Evolutionary conservation across 2,797 vertebrate genomes (phyloP).

Genomic region (Gila robusta): DNA sequence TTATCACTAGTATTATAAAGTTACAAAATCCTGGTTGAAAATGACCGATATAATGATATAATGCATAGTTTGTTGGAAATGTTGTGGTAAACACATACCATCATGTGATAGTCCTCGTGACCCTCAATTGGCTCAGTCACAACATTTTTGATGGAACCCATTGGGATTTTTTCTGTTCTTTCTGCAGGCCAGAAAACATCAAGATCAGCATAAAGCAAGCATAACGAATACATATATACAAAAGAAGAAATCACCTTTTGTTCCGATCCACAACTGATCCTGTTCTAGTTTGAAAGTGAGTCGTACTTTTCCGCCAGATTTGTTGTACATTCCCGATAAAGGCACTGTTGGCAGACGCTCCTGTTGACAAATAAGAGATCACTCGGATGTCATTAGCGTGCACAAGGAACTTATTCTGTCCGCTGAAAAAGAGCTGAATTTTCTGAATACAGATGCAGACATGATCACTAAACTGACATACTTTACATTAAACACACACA

Average conservation of each 20-base stretch:
- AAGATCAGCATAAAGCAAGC: neutral
- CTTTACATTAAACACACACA: neutral
- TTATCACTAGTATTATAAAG: neutral
- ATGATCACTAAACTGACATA: neutral
- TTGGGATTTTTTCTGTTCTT: conserved; percentile 98
- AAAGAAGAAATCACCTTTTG: conserved; percentile 87
- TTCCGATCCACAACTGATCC: conserved; percentile 99
- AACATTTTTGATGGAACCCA: conserved; percentile 99
- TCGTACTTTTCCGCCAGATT: conserved; percentile 97
- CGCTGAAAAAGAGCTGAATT: neutral
- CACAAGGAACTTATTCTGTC: conserved; percentile 50
- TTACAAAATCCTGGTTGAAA: neutral
- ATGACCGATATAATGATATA: neutral
- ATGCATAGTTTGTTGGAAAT: neutral
- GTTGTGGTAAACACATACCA: conserved; percentile 82
- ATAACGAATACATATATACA: conserved; percentile 2
- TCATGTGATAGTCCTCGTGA: conserved; percentile 99
- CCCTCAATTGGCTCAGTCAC: conserved; percentile 97
- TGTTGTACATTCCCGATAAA: conserved; percentile 98
- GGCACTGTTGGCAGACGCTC: conserved; percentile 97
- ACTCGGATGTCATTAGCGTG: conserved; percentile 47
- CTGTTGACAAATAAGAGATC: conserved; percentile 74
- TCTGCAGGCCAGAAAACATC: conserved; percentile 78
- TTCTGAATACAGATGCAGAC: neutral
- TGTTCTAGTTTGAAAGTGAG: conserved; percentile 99